phyloP scores from a whole-genome alignment of 30 jellyfish, hydroid and myxozoan species.

The Aurelia sp. region DNA sequence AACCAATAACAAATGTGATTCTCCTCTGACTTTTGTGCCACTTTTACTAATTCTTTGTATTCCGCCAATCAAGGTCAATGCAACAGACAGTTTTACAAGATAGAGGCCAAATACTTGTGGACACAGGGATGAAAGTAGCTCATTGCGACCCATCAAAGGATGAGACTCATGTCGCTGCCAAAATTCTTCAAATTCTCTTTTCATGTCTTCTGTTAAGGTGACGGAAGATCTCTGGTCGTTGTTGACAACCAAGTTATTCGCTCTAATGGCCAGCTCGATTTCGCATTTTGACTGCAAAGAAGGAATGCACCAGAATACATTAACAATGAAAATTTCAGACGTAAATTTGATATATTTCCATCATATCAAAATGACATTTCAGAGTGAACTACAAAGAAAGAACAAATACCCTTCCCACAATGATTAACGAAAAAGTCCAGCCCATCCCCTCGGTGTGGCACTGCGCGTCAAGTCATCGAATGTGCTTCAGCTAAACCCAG shows the following conservation, averaged over 20 bases:
- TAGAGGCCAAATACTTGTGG: conserved; percentile 99
- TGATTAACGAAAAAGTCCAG: too few species aligned
- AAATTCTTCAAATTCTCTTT: conserved; percentile 81
- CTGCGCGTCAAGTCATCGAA: too few species aligned
- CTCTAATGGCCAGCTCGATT: conserved; percentile 88
- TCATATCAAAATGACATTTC: too few species aligned
- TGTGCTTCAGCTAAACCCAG: too few species aligned
- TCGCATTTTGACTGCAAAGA: conserved; percentile 79
- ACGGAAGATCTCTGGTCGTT: conserved; percentile 79
- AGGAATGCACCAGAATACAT: too few species aligned
- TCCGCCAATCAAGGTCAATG: conserved; percentile 97
- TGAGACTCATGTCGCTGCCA: conserved; percentile 71
- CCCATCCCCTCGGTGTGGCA: too few species aligned
- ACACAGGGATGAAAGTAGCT: conserved; percentile 89
- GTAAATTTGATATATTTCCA: too few species aligned
- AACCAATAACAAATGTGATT: conserved; percentile 96
- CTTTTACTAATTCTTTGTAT: conserved; percentile 80
- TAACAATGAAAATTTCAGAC: too few species aligned
- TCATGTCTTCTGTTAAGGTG: conserved; percentile 82
- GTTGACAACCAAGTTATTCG: conserved; percentile 83
- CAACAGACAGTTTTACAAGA: conserved; percentile 92
- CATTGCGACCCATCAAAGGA: conserved; percentile 92
- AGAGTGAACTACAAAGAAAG: too few species aligned
- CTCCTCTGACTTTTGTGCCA: conserved; percentile 98
- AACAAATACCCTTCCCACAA: too few species aligned